A percentile compares a stretch with the other conserved stretches of the same genome.
These are phyloP conservation scores for Tipula confusa DNA, from an alignment of 2,888 invertebrate species.

Conservation along the genomic window DNA sequence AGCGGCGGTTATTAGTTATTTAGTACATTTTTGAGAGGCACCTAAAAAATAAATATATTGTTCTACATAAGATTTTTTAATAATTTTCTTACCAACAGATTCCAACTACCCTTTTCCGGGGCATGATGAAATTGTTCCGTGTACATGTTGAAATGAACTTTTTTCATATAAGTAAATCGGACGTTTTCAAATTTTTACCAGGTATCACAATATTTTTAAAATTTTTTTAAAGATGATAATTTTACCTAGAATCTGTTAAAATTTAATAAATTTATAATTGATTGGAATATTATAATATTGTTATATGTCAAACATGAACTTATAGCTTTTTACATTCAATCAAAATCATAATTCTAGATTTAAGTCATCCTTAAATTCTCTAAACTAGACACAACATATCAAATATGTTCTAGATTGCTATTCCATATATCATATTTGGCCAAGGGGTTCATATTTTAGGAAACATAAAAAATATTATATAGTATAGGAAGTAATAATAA, in stretches of 20 bases:
- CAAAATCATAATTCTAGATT: no score
- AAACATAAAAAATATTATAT: neutral
- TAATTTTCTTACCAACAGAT: conserved; percentile 10
- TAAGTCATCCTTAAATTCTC: no score
- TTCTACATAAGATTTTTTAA: neutral
- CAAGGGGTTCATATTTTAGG: neutral
- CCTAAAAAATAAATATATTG: neutral
- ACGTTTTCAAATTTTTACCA: neutral
- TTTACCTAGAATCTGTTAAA: neutral
- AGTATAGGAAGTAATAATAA: neutral
- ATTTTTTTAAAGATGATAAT: neutral
- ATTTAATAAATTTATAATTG: neutral
- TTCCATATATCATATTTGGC: no score
- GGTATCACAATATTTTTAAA: neutral
- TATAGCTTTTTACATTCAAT: no score
- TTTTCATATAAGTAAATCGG: conserved; percentile 13
- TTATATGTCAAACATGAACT: no score
- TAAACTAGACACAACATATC: no score
- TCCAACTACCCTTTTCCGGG: conserved; percentile 8
- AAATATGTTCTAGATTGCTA: no score
- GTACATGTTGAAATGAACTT: conserved; percentile 29
- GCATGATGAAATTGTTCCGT: neutral
- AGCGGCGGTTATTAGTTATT: no score
- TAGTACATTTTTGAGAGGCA: no score
- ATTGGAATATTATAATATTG: no score